Percentiles rank a stretch among this genome's conserved stretches.
Conservation (phyloP, 2,797 vertebrate genomes). For the Ptychadena robeensis region DNA sequence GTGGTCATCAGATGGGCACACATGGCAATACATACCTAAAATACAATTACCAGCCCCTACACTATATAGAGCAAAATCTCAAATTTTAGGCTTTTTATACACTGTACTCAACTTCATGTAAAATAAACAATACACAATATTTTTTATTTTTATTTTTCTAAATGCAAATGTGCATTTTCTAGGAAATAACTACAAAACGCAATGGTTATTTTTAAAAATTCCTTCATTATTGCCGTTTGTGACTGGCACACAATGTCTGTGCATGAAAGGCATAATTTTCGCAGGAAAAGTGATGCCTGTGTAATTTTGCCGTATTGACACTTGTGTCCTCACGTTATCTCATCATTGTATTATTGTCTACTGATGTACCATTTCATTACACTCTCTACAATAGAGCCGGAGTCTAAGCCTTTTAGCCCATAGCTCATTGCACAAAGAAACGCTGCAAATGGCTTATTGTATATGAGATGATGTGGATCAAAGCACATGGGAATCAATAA, state of each 20-base stretch:
- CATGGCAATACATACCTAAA: neutral
- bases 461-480: constrained; percentile 86
- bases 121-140: neutral
- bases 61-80: neutral
- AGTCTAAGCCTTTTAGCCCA: constrained; percentile 74
- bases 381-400: constrained; percentile 68
- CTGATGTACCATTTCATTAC: constrained; percentile 85
- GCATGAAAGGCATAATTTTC: constrained; percentile 45
- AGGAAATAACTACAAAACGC: neutral
- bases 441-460: constrained; percentile 84
- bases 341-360: constrained; percentile 83
- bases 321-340: constrained; percentile 79
- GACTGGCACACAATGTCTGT: neutral
- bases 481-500: constrained; percentile 84
- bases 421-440: constrained; percentile 75
- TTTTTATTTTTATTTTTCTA: constrained; percentile 34
- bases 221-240: neutral
- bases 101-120: neutral
- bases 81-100: neutral
- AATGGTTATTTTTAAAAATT: neutral
- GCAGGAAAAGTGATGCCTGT: constrained; percentile 72
- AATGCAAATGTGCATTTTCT: neutral
- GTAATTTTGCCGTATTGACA: constrained; percentile 83
- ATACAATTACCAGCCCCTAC: neutral
- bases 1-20: too few species aligned